Base-by-base conservation (phyloP, 1,140 invertebrate species). In the Plectrocnemia conspersa region DNA sequence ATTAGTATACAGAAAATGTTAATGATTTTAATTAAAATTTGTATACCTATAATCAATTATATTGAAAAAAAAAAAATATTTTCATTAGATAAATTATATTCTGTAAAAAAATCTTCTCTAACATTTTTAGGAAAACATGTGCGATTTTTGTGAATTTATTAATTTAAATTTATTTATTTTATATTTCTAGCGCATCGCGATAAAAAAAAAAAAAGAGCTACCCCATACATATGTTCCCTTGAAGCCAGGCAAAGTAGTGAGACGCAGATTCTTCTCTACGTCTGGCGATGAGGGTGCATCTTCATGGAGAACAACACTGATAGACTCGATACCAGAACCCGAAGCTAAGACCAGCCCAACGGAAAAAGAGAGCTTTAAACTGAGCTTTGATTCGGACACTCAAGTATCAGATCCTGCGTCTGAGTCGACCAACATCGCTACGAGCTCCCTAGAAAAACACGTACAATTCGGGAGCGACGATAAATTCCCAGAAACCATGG, bases 151-250 rank as follows among this genome's bases (percentile, higher is more conserved):
- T n/a, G n/a, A n/a, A n/a, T n/a, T n/a, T n/a, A n/a, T n/a, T n/a
- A n/a, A n/a, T n/a, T n/a, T n/a, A n/a, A n/a, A n/a, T n/a, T n/a
- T n/a, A n/a, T n/a, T 35, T 4, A 13, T 35, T 35, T 35, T 11
- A 13, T 3, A 4, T 21, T 49, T 49, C 23, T 22, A 49, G 46
- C 46, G n/a, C 46, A 49, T 49, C 16, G 25, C n/a, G n/a, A n/a
- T n/a, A n/a, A n/a, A n/a, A n/a, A n/a, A n/a, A 16, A 49, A 49
- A 7, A 35, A 22, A 23, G 18, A 10, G 9, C 38, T 22, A n/a
- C 46, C n/a, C 7, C 46, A 36, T 18, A 49, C 46, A 1, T 22
- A 21, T 21, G 32, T 33, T 4, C 29, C 46, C 3, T 13, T 49
- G n/a, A 36, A 49, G 23, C 25, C 32, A 1, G 27, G 27, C 2